Evolutionary conservation across 1,140 invertebrate genomes (phyloP).

Genomic region (Hyles euphorbiae): DNA sequence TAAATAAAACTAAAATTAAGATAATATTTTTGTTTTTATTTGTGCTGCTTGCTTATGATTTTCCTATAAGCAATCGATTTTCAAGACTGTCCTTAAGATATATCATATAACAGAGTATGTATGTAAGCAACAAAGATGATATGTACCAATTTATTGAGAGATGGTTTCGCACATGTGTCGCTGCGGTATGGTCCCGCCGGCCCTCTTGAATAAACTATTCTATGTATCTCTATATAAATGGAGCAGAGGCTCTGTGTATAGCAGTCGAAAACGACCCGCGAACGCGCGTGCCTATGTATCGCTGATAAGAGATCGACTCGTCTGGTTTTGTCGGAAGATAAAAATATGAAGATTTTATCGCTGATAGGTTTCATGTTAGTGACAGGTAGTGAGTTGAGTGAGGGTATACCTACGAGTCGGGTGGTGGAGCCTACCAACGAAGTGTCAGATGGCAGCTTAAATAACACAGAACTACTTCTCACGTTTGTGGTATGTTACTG

Average conservation of each 20-base stretch:
- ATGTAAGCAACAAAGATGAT: not conserved
- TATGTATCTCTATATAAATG: conserved; percentile 61
- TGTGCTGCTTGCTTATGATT: too few relatives aligned
- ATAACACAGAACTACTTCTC: conserved; percentile 44
- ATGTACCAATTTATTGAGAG: not conserved
- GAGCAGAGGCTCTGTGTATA: conserved; percentile 43
- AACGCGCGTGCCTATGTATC: conserved; percentile 46
- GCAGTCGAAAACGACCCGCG: conserved; percentile 62
- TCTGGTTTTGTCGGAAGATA: conserved; percentile 14
- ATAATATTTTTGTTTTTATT: too few relatives aligned
- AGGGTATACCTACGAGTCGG: conserved; percentile 11
- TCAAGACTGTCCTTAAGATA: too few relatives aligned
- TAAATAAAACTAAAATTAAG: too few relatives aligned
- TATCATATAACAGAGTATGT: not conserved
- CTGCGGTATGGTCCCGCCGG: conserved; percentile 19
- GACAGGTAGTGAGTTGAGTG: conserved; percentile 19
- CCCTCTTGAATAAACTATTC: conserved; percentile 39
- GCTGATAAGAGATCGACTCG: conserved; percentile 25
- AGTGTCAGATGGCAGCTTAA: conserved; percentile 30
- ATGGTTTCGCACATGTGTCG: conserved; percentile 14
- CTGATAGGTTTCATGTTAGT: conserved; percentile 27
- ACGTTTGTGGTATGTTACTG: conserved; percentile 51
- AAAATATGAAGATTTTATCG: conserved; percentile 33
- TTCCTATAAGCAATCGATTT: too few relatives aligned
- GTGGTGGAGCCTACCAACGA: conserved; percentile 25